phyloP scores from a whole-genome alignment of 2,888 invertebrate species.

The Dorcus hopei region DNA sequence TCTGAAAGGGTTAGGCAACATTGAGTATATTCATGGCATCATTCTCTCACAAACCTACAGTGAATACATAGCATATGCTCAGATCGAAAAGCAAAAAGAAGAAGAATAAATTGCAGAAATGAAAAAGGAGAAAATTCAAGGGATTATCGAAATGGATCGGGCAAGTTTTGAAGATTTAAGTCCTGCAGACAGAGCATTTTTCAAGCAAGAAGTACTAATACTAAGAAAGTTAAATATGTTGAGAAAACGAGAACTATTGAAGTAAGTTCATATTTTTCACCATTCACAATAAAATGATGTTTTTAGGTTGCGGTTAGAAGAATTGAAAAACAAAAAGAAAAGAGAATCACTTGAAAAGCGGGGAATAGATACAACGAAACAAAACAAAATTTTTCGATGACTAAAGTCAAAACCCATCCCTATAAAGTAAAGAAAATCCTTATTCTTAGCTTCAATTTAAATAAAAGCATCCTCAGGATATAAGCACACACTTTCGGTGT shows the following conservation, averaged over 20 bases:
- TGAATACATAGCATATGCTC: constrained; percentile 6
- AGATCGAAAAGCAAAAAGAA: constrained; percentile 7
- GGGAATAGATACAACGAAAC: too few relatives aligned
- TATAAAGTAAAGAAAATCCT: too few relatives aligned
- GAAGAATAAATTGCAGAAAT: constrained; percentile 28
- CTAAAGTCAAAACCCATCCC: too few relatives aligned
- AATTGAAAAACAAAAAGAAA: constrained; percentile 1
- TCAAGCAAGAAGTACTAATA: constrained; percentile 25
- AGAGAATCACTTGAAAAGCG: background rate
- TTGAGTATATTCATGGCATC: constrained; percentile 38
- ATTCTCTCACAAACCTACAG: constrained; percentile 25
- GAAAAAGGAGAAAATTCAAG: constrained; percentile 17
- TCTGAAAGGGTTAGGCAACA: constrained; percentile 36
- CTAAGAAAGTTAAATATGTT: constrained; percentile 24
- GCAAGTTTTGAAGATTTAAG: constrained; percentile 28
- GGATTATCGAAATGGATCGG: constrained; percentile 26
- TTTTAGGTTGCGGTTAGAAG: constrained; percentile 5
- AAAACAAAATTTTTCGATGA: too few relatives aligned
- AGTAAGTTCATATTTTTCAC: constrained; percentile 14
- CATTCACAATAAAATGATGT: background rate
- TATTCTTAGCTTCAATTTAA: too few relatives aligned
- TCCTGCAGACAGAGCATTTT: constrained; percentile 24
- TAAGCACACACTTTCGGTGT: too few relatives aligned
- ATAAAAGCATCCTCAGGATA: too few relatives aligned
- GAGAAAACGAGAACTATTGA: constrained; percentile 22